A percentile compares a stretch with the other conserved stretches of the same genome.
Evolutionary conservation across 92 coral and sea anemone species (phyloP).

Genomic region (Epizoanthus stellaris): DNA sequence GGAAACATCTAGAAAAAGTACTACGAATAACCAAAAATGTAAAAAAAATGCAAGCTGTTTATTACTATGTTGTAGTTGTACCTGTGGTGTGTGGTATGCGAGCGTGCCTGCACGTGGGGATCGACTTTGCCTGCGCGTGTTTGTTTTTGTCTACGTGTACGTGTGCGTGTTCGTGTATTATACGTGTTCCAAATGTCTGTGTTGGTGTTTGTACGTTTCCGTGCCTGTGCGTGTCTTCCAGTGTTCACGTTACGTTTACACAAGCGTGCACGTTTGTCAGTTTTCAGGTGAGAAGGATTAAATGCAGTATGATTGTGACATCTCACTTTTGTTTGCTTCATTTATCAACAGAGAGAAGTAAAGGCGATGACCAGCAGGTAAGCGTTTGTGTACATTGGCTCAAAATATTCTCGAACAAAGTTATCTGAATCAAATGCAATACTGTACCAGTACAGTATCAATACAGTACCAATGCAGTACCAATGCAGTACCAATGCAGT

Average conservation of each 20-base stretch:
- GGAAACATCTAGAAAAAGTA: no score
- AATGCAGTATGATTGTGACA: not conserved
- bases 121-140: not conserved
- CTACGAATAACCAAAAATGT: no score
- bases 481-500: not conserved
- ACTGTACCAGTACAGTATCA: no score
- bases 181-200: not conserved
- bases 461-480: not conserved
- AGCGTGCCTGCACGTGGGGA: not conserved
- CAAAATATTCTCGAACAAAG: not conserved
- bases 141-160: not conserved
- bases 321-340: not conserved
- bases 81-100: not conserved
- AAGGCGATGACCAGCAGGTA: constrained; percentile 28
- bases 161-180: not conserved
- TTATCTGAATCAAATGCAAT: not conserved
- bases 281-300: not conserved
- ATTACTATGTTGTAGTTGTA: not conserved
- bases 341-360: constrained; percentile 27
- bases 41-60: no score
- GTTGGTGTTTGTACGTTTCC: not conserved
- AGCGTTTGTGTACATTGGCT: not conserved
- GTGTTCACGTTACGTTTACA: no score
- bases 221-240: not conserved
- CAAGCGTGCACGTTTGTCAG: no score